A percentile compares a stretch with the other conserved stretches of the same genome.
These are phyloP conservation scores for Sebastes fasciatus DNA, from an alignment of 2,113 vertebrate genomes.

Conservation along the genomic window DNA sequence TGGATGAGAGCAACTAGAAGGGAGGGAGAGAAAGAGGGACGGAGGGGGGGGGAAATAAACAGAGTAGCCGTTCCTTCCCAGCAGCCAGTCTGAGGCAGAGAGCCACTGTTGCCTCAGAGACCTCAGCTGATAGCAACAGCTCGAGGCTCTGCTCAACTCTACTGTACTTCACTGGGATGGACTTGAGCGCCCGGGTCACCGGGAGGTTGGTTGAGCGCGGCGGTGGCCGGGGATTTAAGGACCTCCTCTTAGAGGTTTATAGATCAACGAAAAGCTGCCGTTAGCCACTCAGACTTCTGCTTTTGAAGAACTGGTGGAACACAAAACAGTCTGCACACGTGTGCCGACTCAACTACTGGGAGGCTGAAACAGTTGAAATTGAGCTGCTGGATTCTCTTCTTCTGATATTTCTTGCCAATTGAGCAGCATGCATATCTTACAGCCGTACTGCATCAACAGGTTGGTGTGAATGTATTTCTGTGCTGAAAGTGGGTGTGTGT, in stretches of 20 bases:
- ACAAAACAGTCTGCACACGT: slow-evolving; percentile 9
- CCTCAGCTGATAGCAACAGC: slow-evolving; percentile 17
- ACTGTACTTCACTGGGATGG: slow-evolving; percentile 3
- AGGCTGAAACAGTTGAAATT: slow-evolving; percentile 32
- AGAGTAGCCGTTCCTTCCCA: slow-evolving; percentile 35
- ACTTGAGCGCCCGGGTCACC: not conserved
- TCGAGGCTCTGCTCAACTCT: not conserved
- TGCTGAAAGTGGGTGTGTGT: not conserved
- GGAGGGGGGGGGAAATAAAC: slow-evolving; percentile 41
- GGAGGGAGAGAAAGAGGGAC: slow-evolving; percentile 23
- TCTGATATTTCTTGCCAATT: slow-evolving; percentile 17
- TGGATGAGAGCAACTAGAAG: slow-evolving; percentile 39
- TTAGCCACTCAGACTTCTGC: not conserved
- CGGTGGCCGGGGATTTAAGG: not conserved
- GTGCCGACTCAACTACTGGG: not conserved
- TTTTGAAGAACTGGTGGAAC: not conserved
- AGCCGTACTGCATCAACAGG: slow-evolving; percentile 83
- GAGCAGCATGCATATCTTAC: slow-evolving; percentile 79
- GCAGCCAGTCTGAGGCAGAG: slow-evolving; percentile 58
- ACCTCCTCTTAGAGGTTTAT: not conserved
- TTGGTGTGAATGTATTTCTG: slow-evolving; percentile 47
- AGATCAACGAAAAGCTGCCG: slow-evolving; percentile 1
- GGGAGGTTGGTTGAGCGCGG: slow-evolving; percentile 1
- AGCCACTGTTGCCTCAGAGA: slow-evolving; percentile 8
- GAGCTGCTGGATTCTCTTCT: slow-evolving; percentile 3